Evolutionary conservation across 2,888 invertebrate genomes (phyloP).

Genomic region (Saturnia japonica): DNA sequence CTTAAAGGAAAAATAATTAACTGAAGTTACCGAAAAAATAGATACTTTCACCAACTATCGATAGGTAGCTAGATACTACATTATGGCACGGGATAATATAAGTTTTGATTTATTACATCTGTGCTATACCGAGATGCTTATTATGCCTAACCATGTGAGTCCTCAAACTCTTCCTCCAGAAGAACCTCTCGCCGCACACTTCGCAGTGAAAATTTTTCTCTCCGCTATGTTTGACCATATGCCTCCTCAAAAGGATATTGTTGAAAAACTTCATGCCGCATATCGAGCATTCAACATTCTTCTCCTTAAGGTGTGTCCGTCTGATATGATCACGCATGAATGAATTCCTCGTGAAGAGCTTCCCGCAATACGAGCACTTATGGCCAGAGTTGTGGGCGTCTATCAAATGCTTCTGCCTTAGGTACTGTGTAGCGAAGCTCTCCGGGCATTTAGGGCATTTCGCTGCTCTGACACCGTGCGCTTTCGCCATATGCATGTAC

Average conservation of each 20-base stretch:
- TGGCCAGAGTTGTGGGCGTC: conserved; percentile 75
- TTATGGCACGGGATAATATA: conserved; percentile 13
- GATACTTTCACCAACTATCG: too few relatives aligned
- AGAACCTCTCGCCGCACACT: conserved; percentile 82
- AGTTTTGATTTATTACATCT: conserved; percentile 29
- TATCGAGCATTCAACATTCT: conserved; percentile 70
- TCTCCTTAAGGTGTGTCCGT: conserved; percentile 72
- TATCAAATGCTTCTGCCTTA: conserved; percentile 79
- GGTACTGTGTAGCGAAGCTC: conserved; percentile 76
- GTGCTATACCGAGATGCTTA: conserved; percentile 48
- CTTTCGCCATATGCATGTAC: conserved; percentile 75
- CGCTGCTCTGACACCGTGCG: conserved; percentile 70
- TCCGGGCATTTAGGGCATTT: conserved; percentile 72
- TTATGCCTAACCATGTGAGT: conserved; percentile 78
- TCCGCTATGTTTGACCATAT: conserved; percentile 76
- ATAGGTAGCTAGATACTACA: background rate
- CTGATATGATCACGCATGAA: conserved; percentile 71
- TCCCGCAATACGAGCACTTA: conserved; percentile 70
- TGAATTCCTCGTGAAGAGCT: conserved; percentile 66
- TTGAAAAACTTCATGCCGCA: conserved; percentile 76
- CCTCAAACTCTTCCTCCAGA: conserved; percentile 83
- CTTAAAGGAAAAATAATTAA: too few relatives aligned
- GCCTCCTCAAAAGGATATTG: conserved; percentile 64
- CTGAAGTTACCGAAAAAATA: too few relatives aligned
- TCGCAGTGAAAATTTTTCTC: conserved; percentile 83